These are phyloP conservation scores for Cephus cinctus DNA, from an alignment of 1,140 invertebrate genomes.

Conservation along the genomic window DNA sequence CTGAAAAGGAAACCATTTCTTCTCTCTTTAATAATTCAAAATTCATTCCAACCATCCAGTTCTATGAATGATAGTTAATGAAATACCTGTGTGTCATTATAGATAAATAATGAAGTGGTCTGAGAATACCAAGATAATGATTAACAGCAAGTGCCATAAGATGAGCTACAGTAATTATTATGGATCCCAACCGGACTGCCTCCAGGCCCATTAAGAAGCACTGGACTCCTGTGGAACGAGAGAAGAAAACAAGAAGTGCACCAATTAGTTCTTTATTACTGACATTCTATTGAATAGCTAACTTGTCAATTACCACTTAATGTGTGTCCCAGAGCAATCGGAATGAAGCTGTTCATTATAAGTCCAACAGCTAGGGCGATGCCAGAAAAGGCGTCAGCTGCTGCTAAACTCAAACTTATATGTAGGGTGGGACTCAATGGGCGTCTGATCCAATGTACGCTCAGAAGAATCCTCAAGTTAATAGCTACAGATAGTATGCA, in stretches of 20 bases:
- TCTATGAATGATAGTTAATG: background rate
- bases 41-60: too few relatives aligned
- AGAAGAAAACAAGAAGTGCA: background rate
- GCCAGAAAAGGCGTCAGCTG: slow-evolving; percentile 61
- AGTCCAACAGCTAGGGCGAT: slow-evolving; percentile 55
- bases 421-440: slow-evolving; percentile 61
- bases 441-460: slow-evolving; percentile 57
- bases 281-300: too few relatives aligned
- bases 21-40: too few relatives aligned
- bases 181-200: slow-evolving; percentile 56
- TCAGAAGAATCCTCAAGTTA: slow-evolving; percentile 57
- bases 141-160: slow-evolving; percentile 67
- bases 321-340: slow-evolving; percentile 22
- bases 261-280: too few relatives aligned
- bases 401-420: slow-evolving; percentile 62
- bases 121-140: slow-evolving; percentile 66
- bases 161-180: slow-evolving; percentile 65
- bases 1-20: slow-evolving; percentile 18
- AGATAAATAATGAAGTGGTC: slow-evolving; percentile 64
- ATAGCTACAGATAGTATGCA: slow-evolving; percentile 55
- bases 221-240: slow-evolving; percentile 5
- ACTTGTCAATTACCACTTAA: slow-evolving; percentile 21
- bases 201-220: slow-evolving; percentile 53
- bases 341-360: slow-evolving; percentile 59
- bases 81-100: slow-evolving; percentile 53